These are phyloP conservation scores for Osmoderma eremita DNA, from an alignment of 2,888 invertebrate genomes.

Conservation along the genomic window DNA sequence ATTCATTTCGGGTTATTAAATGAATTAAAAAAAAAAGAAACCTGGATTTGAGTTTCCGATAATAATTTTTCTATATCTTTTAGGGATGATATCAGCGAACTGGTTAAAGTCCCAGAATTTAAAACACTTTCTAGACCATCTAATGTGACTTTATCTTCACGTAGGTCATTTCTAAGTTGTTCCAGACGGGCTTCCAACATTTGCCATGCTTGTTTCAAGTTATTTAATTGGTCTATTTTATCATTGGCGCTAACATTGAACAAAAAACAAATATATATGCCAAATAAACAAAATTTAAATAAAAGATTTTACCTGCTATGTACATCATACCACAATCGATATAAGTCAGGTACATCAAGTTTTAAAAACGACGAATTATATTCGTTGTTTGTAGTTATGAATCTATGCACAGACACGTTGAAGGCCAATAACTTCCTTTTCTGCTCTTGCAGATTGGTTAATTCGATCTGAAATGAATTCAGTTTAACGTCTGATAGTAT, in stretches of 20 bases:
- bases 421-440: constrained; percentile 69
- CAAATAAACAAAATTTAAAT: not conserved
- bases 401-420: constrained; percentile 69
- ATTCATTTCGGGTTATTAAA: not conserved
- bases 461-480: constrained; percentile 68
- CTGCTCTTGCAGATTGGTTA: constrained; percentile 61
- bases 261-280: too few species aligned
- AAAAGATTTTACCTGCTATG: constrained; percentile 71
- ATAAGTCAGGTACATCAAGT: constrained; percentile 73
- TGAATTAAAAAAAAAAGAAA: constrained; percentile 41
- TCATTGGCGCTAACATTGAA: constrained; percentile 72
- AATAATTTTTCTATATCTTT: constrained; percentile 68
- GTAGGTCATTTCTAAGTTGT: constrained; percentile 79
- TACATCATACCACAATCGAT: constrained; percentile 76
- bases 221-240: constrained; percentile 77
- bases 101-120: constrained; percentile 60
- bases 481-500: too few species aligned
- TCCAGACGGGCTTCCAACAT: constrained; percentile 80
- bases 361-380: constrained; percentile 68
- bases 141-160: constrained; percentile 75
- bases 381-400: constrained; percentile 65
- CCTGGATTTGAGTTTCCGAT: constrained; percentile 64
- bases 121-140: constrained; percentile 66
- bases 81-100: constrained; percentile 66
- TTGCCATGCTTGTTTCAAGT: constrained; percentile 77